phyloP scores from a whole-genome alignment of 2,888 invertebrate genomes.

The Andrena praecox region DNA sequence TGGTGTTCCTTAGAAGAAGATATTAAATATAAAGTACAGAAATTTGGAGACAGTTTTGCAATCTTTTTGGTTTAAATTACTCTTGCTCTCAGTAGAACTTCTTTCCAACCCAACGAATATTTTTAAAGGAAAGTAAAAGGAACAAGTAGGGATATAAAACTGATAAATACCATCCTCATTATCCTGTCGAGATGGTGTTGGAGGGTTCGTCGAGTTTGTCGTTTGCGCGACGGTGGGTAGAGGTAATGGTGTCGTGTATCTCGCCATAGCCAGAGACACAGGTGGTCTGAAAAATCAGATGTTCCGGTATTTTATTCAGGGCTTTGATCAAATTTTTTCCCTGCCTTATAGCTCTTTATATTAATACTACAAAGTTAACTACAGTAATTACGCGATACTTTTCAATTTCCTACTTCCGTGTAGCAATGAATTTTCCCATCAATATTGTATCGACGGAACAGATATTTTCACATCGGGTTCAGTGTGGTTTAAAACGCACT shows the following conservation, averaged over 20 bases:
- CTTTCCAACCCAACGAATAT: neutral
- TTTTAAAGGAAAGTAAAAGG: neutral
- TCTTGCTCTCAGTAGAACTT: neutral
- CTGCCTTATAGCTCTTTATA: neutral
- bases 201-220: constrained; percentile 81
- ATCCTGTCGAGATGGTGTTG: constrained; percentile 86
- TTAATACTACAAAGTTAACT: neutral
- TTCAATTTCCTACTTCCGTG: neutral
- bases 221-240: constrained; percentile 83
- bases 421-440: neutral
- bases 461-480: neutral
- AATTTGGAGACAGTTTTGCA: neutral
- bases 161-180: constrained; percentile 87
- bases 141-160: neutral
- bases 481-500: no score
- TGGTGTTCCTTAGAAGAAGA: no score
- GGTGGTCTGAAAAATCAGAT: constrained; percentile 88
- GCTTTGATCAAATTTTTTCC: constrained; percentile 4
- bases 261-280: constrained; percentile 90
- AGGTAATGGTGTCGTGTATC: constrained; percentile 85
- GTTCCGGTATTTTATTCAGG: neutral
- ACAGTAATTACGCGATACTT: neutral
- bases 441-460: neutral
- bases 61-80: neutral
- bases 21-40: neutral